Base-by-base conservation (phyloP, 2,113 vertebrate genomes). In the Oreotrochilus melanogaster region DNA sequence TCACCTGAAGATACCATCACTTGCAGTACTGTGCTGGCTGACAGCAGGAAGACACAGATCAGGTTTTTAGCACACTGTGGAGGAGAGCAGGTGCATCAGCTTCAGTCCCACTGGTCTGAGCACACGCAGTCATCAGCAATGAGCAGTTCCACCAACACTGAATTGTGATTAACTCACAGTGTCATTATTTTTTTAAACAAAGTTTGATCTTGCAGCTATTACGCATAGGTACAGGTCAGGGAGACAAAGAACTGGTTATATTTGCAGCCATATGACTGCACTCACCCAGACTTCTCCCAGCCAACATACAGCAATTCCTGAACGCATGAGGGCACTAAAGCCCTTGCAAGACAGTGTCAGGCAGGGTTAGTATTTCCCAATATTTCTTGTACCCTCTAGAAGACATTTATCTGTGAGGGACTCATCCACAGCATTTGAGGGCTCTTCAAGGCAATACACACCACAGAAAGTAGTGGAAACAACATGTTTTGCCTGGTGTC, bases 281-380 rank as follows among this genome's bases (percentile, higher is more conserved):
- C 47, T 27, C 25, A 3, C 6, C 7, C 23, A 37, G 43, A 66
- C 69, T n/a, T 64, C 50, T 56, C 64, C 45, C 56, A 33, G 22
- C 1, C 42, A 39, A 14, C n/a, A 30, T 3, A 43, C 39, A 42
- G 66, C 53, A 10, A 14, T 0, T 10, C 12, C 11, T 23, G 43
- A 45, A 86, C 96, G 6, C 95, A 88, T 10, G 97, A 96, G 96
- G 97, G 97, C 97, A 96, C 94, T 56, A 89, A 47, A 92, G 48
- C 56, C 89, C 33, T 47, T 30, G 67, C 21, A 30, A 96, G 66
- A 28, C 65, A 5, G 16, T 2, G 7, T 7, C 60, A 65, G 51
- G 47, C 86, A 50, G 23, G 33, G 31, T 14, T 30, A 25, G 18
- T 0, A 39, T 33, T 45, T 42, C 58, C 73, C 51, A 35, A n/a